Evolutionary conservation across 2,797 vertebrate genomes (phyloP).

Genomic region (Melopsittacus undulatus): DNA sequence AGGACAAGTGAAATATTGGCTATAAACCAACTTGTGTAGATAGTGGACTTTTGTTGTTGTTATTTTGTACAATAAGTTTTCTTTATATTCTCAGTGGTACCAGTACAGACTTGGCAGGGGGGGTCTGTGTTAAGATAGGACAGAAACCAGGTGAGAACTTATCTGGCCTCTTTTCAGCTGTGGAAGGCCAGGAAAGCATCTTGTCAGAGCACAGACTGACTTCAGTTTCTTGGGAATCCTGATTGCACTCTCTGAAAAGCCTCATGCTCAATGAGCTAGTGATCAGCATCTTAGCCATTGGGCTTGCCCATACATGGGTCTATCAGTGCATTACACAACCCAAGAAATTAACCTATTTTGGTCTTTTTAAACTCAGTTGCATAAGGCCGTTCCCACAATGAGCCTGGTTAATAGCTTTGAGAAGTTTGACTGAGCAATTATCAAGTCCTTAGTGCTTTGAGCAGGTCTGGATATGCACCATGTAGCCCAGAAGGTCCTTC

Average conservation of each 20-base stretch:
- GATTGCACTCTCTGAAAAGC: neutral
- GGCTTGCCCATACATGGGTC: neutral
- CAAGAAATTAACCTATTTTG: neutral
- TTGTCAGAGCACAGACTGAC: neutral
- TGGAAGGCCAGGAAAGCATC: neutral
- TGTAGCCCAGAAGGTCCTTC: neutral
- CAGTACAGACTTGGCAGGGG: fast-evolving
- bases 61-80: neutral
- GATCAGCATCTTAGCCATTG: fast-evolving
- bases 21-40: neutral
- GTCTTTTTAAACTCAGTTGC: neutral
- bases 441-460: neutral
- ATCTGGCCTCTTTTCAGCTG: neutral
- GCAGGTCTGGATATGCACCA: neutral
- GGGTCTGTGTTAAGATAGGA: neutral
- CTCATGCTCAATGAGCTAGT: fast-evolving
- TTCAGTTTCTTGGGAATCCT: neutral
- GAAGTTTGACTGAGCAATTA: neutral
- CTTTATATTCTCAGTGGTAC: neutral
- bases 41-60: neutral
- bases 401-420: neutral
- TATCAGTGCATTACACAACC: neutral
- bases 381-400: neutral
- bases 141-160: neutral
- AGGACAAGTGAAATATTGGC: neutral